Evolutionary conservation across 2,888 invertebrate species (phyloP), one percentile per base, ranked within the genome.

Genomic region (Chymomyza procnemis): DNA sequence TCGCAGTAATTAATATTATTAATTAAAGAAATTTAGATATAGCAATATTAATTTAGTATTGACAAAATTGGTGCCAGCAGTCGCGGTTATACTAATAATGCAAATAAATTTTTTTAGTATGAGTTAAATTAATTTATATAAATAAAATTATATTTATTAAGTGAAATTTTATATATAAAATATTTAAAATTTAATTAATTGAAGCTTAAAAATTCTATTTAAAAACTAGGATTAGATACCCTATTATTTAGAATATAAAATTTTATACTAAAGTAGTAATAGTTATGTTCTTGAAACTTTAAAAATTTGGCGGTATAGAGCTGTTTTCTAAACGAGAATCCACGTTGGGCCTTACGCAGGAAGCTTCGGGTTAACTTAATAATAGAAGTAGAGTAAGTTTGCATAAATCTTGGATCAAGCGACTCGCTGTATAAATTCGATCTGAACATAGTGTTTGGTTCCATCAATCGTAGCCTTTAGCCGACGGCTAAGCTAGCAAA

Each of bases 221-320:
- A 89, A 90, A 93, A 92, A 93, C 93, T 93, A 93, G 93, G 93
- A 93, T 93, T 93, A 93, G 93, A 93, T 93, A 93, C 93, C 93
- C 93, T 93, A 93, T 93, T 93, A 94, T 93, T 91, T 88, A 90
- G 89, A 90, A 89, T 88, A 62, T 79, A 80, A 69, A 16, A 26
- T 18, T 56, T 60, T 61, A 89, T n/a, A 71, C 90, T 92, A 90
- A 92, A 92, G 92, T 92, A 93, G 91, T 93, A 93, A 71, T 90
- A 92, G 91, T 88, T 91, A 93, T 92, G 91, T 90, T 92, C 92
- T 93, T 92, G 90, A 94, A 94, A 94, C 92, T 93, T 93, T 93
- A 94, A 93, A 92, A 93, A 92, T 92, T 93, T 94, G 93, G 93
- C 94, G 93, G 93, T 93, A 93, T 93, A 93, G 94, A 94, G 92